phyloP scores from a whole-genome alignment of 2,113 vertebrate genomes.

The Rhagologus leucostigma region DNA sequence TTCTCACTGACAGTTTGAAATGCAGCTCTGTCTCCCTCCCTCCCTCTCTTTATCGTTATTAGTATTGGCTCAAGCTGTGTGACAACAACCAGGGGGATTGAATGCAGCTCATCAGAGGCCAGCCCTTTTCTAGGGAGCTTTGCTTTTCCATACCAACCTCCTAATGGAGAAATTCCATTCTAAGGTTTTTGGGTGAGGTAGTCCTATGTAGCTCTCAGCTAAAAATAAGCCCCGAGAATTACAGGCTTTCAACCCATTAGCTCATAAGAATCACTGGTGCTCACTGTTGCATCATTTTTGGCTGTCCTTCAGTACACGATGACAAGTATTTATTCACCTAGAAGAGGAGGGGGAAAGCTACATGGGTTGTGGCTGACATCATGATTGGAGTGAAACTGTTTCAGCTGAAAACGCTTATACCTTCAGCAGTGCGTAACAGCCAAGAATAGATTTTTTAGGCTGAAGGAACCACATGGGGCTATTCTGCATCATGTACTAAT shows the following conservation, averaged over 20 bases:
- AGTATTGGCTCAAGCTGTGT: neutral
- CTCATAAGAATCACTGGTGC: neutral
- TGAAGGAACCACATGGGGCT: neutral
- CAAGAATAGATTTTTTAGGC: neutral
- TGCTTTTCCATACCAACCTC: neutral
- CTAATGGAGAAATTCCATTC: neutral
- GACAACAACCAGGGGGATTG: neutral
- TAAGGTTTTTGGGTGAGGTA: neutral
- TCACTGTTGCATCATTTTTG: neutral
- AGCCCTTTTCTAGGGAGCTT: neutral
- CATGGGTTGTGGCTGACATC: neutral
- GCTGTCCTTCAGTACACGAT: neutral
- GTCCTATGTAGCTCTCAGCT: neutral
- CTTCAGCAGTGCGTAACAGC: neutral
- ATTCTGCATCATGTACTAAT: neutral
- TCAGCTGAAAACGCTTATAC: neutral
- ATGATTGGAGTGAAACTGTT: neutral
- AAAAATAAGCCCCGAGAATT: neutral
- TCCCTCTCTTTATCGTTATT: accelerated
- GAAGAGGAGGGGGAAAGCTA: neutral
- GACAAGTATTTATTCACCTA: neutral
- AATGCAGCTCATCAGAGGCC: neutral
- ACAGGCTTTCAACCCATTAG: neutral
- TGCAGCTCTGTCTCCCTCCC: neutral
- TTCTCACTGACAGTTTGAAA: neutral